phyloP scores from a whole-genome alignment of 2,113 vertebrate species.

The Podilymbus podiceps region DNA sequence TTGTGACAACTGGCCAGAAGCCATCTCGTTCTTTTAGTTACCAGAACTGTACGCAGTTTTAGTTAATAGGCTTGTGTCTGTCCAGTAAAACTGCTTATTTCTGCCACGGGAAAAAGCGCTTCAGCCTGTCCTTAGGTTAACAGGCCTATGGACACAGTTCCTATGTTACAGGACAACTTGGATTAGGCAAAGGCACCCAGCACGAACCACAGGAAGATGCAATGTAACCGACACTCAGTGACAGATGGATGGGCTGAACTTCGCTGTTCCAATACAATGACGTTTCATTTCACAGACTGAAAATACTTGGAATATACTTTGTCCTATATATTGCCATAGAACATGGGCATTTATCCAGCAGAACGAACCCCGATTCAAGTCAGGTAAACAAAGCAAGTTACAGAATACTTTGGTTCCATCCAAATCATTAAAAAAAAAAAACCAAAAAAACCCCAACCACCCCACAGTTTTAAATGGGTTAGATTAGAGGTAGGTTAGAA shows the following conservation, averaged over 20 bases:
- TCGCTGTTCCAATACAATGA: background rate
- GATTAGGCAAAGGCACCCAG: background rate
- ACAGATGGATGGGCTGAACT: background rate
- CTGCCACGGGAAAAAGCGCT: background rate
- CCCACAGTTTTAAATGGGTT: background rate
- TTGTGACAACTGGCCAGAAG: background rate
- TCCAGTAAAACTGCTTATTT: background rate
- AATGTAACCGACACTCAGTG: background rate
- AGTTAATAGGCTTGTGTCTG: accelerated
- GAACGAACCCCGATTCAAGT: background rate
- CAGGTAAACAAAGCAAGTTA: background rate
- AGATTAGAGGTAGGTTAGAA: background rate
- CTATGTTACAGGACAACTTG: background rate
- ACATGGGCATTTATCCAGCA: background rate
- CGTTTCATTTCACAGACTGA: background rate
- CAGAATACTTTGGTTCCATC: background rate
- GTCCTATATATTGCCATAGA: background rate
- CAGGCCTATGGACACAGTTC: background rate
- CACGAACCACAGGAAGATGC: background rate
- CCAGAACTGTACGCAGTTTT: background rate
- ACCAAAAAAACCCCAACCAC: too few relatives aligned
- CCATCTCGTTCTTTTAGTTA: too few relatives aligned
- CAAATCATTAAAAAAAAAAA: background rate
- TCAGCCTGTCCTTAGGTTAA: background rate
- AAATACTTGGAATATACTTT: background rate